phyloP scores from a whole-genome alignment of 2,797 vertebrate genomes.

The Hozukius guyotensis region DNA sequence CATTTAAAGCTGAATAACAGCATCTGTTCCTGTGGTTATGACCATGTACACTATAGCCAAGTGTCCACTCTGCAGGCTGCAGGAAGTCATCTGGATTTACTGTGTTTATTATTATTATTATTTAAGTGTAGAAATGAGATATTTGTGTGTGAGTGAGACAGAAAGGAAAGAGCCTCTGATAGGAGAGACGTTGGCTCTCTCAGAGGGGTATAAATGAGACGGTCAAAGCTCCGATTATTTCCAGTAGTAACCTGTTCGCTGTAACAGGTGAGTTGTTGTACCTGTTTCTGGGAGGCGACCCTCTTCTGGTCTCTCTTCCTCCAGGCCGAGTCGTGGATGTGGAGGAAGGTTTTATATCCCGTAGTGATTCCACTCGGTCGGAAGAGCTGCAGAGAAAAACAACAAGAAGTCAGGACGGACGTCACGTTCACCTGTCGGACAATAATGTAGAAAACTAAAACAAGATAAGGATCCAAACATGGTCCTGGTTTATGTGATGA shows the following conservation, averaged over 20 bases:
- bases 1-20: too few species aligned
- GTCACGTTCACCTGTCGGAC: too few species aligned
- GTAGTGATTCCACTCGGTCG: constrained; percentile 92
- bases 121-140: not conserved
- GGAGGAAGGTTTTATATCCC: constrained; percentile 93
- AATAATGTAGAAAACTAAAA: too few species aligned
- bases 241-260: too few species aligned
- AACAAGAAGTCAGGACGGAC: not conserved
- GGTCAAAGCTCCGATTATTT: too few species aligned
- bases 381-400: constrained; percentile 82
- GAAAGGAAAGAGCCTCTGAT: too few species aligned
- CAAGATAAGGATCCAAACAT: too few species aligned
- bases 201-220: too few species aligned
- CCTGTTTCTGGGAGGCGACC: constrained; percentile 94
- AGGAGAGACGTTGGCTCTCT: too few species aligned
- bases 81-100: not conserved
- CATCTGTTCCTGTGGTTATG: too few species aligned
- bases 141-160: too few species aligned
- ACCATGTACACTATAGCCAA: not conserved
- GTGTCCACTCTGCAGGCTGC: not conserved
- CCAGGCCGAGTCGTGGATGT: constrained; percentile 96
- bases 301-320: constrained; percentile 97
- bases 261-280: not conserved
- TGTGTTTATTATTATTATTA: not conserved
- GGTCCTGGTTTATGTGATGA: too few species aligned